Evolutionary conservation across 1,140 invertebrate species (phyloP).

Genomic region (Doryteuthis pealeii): DNA sequence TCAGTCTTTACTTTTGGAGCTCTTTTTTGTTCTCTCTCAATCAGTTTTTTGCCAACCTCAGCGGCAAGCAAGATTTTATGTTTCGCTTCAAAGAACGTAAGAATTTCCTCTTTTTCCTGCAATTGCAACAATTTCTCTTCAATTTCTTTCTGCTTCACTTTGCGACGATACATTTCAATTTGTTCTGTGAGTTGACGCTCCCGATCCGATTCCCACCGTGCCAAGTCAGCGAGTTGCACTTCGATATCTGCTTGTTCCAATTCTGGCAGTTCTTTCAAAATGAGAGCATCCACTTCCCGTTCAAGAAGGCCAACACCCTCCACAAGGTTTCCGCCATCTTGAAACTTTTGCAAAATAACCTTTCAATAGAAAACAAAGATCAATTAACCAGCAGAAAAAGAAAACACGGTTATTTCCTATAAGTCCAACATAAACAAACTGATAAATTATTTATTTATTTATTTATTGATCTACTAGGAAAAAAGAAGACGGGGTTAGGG

Average conservation of each 20-base stretch:
- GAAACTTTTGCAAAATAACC: background rate
- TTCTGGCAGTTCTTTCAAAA: background rate
- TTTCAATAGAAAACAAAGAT: background rate
- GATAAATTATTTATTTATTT: too few relatives aligned
- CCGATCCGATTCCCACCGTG: background rate
- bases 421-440: too few relatives aligned
- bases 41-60: background rate
- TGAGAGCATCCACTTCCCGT: background rate
- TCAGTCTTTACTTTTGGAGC: too few relatives aligned
- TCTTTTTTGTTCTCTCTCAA: too few relatives aligned
- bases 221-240: background rate
- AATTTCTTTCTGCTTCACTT: slow-evolving; percentile 29
- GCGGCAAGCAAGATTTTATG: slow-evolving; percentile 11
- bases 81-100: slow-evolving; percentile 26
- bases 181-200: slow-evolving; percentile 13
- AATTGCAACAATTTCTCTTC: slow-evolving; percentile 30
- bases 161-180: slow-evolving; percentile 21
- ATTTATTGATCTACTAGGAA: too few relatives aligned
- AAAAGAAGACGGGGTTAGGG: too few relatives aligned
- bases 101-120: slow-evolving; percentile 32
- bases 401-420: too few relatives aligned
- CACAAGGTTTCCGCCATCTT: background rate
- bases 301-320: background rate
- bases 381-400: background rate
- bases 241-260: background rate